A percentile compares a stretch with the other conserved stretches of the same genome.
These are phyloP conservation scores for Amblyopsis rosae DNA, from an alignment of 2,113 vertebrate species.

Conservation along the genomic window DNA sequence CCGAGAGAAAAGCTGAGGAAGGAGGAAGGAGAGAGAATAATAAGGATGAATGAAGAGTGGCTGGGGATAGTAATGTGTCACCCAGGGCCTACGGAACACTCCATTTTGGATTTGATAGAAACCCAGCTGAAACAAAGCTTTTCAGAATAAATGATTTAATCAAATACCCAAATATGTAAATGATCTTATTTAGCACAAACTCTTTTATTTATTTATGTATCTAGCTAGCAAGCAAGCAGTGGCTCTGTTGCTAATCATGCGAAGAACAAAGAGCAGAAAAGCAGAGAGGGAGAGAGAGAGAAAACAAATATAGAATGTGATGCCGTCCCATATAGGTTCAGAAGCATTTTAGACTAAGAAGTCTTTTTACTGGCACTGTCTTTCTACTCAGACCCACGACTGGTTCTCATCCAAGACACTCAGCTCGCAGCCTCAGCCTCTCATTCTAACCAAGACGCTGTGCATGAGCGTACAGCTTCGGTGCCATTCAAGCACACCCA, in stretches of 20 bases:
- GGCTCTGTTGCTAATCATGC: no score
- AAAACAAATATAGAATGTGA: conserved; percentile 31
- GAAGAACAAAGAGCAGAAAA: conserved; percentile 2
- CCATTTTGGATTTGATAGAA: conserved; percentile 3
- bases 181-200: neutral
- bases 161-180: neutral
- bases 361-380: conserved; percentile 37
- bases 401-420: conserved; percentile 50
- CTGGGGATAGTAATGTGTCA: neutral
- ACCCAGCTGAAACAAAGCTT: neutral
- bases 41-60: neutral
- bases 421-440: conserved; percentile 23
- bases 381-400: conserved; percentile 44
- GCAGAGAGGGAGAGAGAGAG: conserved; percentile 3
- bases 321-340: conserved; percentile 50
- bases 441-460: neutral
- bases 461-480: neutral
- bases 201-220: neutral
- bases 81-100: neutral
- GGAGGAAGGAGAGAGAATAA: conserved; percentile 17
- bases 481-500: conserved; percentile 30
- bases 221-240: no score
- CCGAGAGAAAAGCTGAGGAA: conserved; percentile 13
- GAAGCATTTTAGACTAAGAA: conserved; percentile 27
- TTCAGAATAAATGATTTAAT: neutral